These are phyloP conservation scores for Sinocyclocheilus grahami DNA, from an alignment of 2,113 vertebrate genomes.

Conservation along the genomic window DNA sequence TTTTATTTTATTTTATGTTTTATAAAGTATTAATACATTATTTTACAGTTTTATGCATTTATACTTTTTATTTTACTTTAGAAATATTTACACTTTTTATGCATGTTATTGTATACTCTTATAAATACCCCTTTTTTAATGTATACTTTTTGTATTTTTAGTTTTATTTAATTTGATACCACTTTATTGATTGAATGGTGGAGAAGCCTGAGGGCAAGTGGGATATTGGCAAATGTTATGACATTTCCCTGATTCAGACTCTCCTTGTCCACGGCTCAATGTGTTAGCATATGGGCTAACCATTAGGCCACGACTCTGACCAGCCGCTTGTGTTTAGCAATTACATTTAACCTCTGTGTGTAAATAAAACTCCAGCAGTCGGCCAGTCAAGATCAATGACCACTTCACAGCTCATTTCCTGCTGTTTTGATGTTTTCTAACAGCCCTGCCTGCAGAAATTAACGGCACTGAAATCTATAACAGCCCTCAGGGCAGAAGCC, in stretches of 20 bases:
- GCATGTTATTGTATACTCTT: background rate
- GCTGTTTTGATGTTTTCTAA: slow-evolving; percentile 73
- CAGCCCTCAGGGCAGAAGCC: slow-evolving; percentile 53
- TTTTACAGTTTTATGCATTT: background rate
- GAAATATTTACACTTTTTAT: background rate
- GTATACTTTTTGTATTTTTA: background rate
- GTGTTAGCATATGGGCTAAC: background rate
- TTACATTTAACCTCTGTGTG: slow-evolving; percentile 52
- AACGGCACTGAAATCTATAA: slow-evolving; percentile 76
- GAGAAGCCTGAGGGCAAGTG: background rate
- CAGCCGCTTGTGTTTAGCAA: slow-evolving; percentile 47
- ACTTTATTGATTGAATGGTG: background rate
- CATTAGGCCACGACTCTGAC: slow-evolving; percentile 21
- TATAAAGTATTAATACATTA: background rate
- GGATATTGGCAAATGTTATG: background rate
- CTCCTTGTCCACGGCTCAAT: background rate
- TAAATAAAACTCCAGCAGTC: slow-evolving; percentile 60
- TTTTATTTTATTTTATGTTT: background rate
- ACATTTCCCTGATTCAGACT: background rate
- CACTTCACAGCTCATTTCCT: slow-evolving; percentile 79
- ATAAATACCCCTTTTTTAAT: background rate
- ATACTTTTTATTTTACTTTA: background rate
- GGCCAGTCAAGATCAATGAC: slow-evolving; percentile 75
- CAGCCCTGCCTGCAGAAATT: slow-evolving; percentile 74
- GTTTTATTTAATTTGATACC: background rate